Base-by-base conservation (phyloP, 1,140 invertebrate genomes). In the Aleiodes sp. region DNA sequence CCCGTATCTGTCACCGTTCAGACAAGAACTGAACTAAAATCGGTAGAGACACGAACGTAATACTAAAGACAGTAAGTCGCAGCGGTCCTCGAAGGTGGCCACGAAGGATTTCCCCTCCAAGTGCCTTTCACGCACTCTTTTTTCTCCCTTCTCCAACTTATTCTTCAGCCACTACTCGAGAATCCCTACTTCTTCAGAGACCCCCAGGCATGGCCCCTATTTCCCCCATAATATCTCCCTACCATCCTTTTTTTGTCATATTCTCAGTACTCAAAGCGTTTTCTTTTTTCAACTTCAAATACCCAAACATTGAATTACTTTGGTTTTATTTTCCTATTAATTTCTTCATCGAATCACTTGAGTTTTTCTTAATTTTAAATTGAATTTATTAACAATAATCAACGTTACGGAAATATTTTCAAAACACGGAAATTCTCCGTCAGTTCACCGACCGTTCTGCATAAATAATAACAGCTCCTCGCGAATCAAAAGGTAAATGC, bases 1-100 rank as follows among this genome's bases (percentile, higher is more conserved):
- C 56, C 75, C 74, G 76, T 80, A 77, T 82, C 73, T 76, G 76
- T 78, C 77, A 77, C 77, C 73, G 76, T 73, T 65, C 74, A 73
- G 71, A 76, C 75, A 68, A 77, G 26, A 59, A 59, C 56, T 59
- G 56, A 59, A 59, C 56, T 59, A 12, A 59, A 59, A 59, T 28
- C 28, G 56, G 26, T n/a, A 14, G 28, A 59, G 28, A 59, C 56
- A 29, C 76, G 26, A 67, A 67, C 65, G 61, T 63, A 41, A 68
- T 73, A 77, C 78, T 71, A 31, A 72, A 72, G 78, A 76, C 68
- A 74, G 46, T 74, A 75, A 67, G 70, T 59, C 21, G 43, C 26
- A 35, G 28, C 64, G 61, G 52, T 68, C 71, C 76, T 75, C 76
- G 65, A 80, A 81, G 81, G 81, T 82, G 77, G 75, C 76, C 56